Conservation (phyloP, 1,140 invertebrate genomes). For the Plectus sambesii region DNA sequence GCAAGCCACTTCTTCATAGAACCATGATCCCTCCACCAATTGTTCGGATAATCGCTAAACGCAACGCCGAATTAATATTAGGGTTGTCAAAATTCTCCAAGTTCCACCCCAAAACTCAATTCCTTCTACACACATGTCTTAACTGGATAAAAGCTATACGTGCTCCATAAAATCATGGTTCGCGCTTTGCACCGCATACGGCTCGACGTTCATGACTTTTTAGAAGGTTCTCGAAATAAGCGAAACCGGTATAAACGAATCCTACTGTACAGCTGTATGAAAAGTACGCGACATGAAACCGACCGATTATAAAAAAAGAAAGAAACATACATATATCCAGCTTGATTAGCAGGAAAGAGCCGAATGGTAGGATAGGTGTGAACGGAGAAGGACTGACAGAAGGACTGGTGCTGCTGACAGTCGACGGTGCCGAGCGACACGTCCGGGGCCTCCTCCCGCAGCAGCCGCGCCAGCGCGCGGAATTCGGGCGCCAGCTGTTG, state of each 20-base stretch:
- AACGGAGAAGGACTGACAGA: slow-evolving; percentile 56
- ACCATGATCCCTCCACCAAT: slow-evolving; percentile 43
- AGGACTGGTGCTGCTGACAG: slow-evolving; percentile 53
- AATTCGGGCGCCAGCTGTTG: slow-evolving; percentile 49
- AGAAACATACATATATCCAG: slow-evolving; percentile 47
- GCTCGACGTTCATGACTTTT: too few relatives aligned
- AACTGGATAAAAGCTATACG: too few relatives aligned
- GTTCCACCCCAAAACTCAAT: too few relatives aligned
- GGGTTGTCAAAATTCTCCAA: too few relatives aligned
- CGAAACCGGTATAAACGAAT: too few relatives aligned
- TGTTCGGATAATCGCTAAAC: slow-evolving; percentile 37
- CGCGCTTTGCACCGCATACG: too few relatives aligned
- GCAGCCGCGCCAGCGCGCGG: slow-evolving; percentile 28
- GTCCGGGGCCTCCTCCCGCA: slow-evolving; percentile 45
- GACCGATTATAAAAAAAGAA: slow-evolving; percentile 29
- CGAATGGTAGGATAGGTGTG: slow-evolving; percentile 61
- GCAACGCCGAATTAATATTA: too few relatives aligned
- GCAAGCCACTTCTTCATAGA: slow-evolving; percentile 39
- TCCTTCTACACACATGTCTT: too few relatives aligned
- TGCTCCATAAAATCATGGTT: too few relatives aligned
- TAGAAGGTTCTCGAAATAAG: slow-evolving; percentile 13
- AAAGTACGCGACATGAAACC: too few relatives aligned
- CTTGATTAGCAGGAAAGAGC: slow-evolving; percentile 55
- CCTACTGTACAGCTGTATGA: too few relatives aligned
- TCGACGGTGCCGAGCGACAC: slow-evolving; percentile 60